Evolutionary conservation across 2,797 vertebrate genomes (phyloP).

Genomic region (Malacoctenus gilli): DNA sequence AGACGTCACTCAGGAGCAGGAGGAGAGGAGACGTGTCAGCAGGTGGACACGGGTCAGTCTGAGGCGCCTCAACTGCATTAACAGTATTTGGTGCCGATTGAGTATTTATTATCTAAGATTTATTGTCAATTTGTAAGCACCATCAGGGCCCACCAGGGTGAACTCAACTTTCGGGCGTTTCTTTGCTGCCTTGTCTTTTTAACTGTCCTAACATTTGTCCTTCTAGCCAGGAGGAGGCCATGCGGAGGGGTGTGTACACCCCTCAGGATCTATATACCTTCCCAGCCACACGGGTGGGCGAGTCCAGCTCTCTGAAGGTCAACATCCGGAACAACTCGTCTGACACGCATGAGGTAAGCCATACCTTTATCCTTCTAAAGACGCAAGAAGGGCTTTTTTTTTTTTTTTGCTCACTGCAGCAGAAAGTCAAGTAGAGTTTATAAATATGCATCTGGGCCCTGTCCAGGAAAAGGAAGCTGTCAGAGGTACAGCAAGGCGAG

Average conservation of each 20-base stretch:
- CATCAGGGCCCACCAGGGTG: too few relatives aligned
- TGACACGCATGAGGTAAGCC: conserved; percentile 84
- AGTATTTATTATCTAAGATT: too few relatives aligned
- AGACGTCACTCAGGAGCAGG: conserved; percentile 69
- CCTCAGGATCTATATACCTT: conserved; percentile 88
- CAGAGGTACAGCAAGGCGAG: neutral
- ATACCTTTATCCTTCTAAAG: conserved; percentile 8
- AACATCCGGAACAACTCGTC: conserved; percentile 91
- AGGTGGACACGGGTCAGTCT: conserved; percentile 74
- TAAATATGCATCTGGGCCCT: conserved; percentile 10
- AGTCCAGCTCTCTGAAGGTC: conserved; percentile 88
- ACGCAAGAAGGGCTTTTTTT: neutral
- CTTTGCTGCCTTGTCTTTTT: too few relatives aligned
- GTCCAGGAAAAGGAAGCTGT: too few relatives aligned
- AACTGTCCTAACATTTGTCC: too few relatives aligned
- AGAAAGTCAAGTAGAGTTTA: conserved; percentile 20
- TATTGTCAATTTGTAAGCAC: too few relatives aligned
- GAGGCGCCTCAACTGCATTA: neutral
- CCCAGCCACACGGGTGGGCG: conserved; percentile 83
- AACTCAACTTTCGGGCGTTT: too few relatives aligned
- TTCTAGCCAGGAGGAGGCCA: conserved; percentile 76
- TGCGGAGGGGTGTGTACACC: conserved; percentile 83
- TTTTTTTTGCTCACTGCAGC: conserved; percentile 14
- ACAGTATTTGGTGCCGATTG: too few relatives aligned
- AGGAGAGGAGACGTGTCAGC: conserved; percentile 72